Evolutionary conservation across 2,797 vertebrate genomes (phyloP).

Genomic region (Coregonus suidteri): DNA sequence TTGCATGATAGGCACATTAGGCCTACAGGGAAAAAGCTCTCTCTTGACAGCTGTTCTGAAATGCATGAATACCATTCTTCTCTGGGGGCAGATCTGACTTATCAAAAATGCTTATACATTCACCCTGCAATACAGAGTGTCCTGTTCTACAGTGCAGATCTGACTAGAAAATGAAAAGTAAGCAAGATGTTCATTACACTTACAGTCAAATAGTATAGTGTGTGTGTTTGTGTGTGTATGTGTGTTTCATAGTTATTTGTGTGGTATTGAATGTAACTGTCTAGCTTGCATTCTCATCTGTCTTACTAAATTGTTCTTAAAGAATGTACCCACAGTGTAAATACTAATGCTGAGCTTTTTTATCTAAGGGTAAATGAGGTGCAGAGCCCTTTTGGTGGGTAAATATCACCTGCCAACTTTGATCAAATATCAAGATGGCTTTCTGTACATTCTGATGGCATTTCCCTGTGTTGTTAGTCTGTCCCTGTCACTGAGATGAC

Average conservation of each 20-base stretch:
- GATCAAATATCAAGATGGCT: background rate
- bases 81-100: too few species aligned
- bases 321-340: background rate
- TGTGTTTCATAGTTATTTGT: background rate
- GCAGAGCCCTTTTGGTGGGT: background rate
- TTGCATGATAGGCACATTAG: background rate
- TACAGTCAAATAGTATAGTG: background rate
- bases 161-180: background rate
- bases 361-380: background rate
- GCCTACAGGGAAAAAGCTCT: background rate
- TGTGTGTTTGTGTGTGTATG: background rate
- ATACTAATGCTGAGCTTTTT: too few species aligned
- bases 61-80: too few species aligned
- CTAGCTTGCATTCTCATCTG: background rate
- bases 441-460: background rate
- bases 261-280: background rate
- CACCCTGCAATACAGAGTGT: background rate
- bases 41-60: too few species aligned
- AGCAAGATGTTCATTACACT: background rate
- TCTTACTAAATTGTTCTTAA: background rate
- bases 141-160: background rate
- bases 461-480: background rate
- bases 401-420: background rate
- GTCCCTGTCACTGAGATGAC: background rate
- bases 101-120: background rate